These are phyloP conservation scores for Hydrolagus colliei DNA, from an alignment of 2,797 vertebrate genomes.

Conservation along the genomic window DNA sequence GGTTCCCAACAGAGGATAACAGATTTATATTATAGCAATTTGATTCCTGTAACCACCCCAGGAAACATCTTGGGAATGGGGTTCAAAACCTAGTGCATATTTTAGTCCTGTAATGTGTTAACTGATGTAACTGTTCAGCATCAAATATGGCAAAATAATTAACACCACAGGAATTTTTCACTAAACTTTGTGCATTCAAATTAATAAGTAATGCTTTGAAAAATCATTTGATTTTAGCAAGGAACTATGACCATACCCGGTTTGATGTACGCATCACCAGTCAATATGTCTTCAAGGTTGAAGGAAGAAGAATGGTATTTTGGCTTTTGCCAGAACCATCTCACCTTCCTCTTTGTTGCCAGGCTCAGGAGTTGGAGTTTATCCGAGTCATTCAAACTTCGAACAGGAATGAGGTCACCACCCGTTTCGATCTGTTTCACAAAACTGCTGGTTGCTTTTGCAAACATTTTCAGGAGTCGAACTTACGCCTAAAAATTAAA, in stretches of 20 bases:
- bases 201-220: background rate
- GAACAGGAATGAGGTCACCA: slow-evolving; percentile 72
- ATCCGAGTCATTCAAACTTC: slow-evolving; percentile 70
- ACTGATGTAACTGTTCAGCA: background rate
- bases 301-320: slow-evolving; percentile 75
- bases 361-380: slow-evolving; percentile 65
- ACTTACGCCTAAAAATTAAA: slow-evolving; percentile 2
- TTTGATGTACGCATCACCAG: slow-evolving; percentile 56
- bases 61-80: background rate
- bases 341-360: slow-evolving; percentile 69
- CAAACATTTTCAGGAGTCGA: slow-evolving; percentile 69
- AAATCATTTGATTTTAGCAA: background rate
- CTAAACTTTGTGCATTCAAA: background rate
- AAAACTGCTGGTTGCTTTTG: slow-evolving; percentile 77
- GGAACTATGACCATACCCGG: slow-evolving; percentile 62
- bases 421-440: slow-evolving; percentile 72
- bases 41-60: too few species aligned
- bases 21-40: too few species aligned
- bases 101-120: background rate
- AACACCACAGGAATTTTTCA: background rate
- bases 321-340: slow-evolving; percentile 81
- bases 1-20: too few species aligned
- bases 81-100: background rate
- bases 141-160: background rate
- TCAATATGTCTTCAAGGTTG: slow-evolving; percentile 69